Percentiles rank a stretch among this genome's conserved stretches.
phyloP scores from a whole-genome alignment of 2,888 invertebrate species.

The Tenthredo distinguenda region DNA sequence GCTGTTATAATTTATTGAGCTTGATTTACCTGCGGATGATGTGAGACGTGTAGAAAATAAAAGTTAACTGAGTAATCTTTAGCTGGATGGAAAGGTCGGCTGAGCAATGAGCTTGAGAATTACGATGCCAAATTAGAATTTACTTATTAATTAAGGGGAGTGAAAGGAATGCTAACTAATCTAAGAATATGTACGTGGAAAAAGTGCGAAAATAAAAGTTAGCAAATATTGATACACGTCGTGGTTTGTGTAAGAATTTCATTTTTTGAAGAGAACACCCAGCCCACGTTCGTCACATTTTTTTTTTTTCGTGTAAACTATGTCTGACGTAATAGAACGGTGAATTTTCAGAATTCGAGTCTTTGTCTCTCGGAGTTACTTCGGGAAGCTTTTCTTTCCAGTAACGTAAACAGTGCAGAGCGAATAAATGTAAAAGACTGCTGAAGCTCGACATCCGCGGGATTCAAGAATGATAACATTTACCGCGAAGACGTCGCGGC shows the following conservation, averaged over 20 bases:
- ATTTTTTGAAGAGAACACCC: background rate
- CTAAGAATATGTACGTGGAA: background rate
- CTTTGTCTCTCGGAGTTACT: constrained; percentile 21
- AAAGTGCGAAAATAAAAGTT: background rate
- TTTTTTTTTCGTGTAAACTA: background rate
- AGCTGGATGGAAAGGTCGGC: background rate
- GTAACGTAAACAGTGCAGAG: constrained; percentile 32
- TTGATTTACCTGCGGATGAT: background rate
- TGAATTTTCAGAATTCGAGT: background rate
- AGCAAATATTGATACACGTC: background rate
- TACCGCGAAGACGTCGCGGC: constrained; percentile 15
- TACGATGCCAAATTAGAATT: background rate
- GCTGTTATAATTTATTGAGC: background rate
- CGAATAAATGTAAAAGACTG: constrained; percentile 38
- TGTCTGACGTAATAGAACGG: background rate
- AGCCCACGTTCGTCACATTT: background rate
- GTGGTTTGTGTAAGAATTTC: background rate
- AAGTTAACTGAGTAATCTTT: background rate
- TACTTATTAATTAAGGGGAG: background rate
- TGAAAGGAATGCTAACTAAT: background rate
- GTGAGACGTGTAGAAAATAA: background rate
- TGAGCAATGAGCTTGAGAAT: background rate
- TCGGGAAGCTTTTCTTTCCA: constrained; percentile 20
- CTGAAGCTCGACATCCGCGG: background rate
- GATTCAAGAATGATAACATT: constrained; percentile 39